phyloP scores from a whole-genome alignment of 1,140 invertebrate genomes.

The Ceratosolen solmsi region DNA sequence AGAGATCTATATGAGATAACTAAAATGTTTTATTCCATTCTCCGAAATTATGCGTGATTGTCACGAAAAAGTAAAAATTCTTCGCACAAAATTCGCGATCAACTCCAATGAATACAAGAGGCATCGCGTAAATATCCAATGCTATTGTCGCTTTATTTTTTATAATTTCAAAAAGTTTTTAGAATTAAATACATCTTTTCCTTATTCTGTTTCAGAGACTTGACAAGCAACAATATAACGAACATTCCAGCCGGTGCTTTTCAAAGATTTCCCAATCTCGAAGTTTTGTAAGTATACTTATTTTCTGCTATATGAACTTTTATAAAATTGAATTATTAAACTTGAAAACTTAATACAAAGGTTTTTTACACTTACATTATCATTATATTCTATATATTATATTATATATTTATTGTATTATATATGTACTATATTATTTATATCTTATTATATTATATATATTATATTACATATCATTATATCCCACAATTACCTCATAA shows the following conservation, averaged over 20 bases:
- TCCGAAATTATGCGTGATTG: background rate
- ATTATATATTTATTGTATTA: too few relatives aligned
- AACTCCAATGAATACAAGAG: background rate
- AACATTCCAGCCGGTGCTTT: constrained; percentile 78
- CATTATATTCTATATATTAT: too few relatives aligned
- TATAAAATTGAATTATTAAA: background rate
- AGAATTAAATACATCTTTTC: background rate
- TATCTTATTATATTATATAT: too few relatives aligned
- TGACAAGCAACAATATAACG: constrained; percentile 80
- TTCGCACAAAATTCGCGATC: background rate
- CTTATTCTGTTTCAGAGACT: constrained; percentile 76
- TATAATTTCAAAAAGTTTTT: background rate
- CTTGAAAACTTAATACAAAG: too few relatives aligned
- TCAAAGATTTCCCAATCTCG: constrained; percentile 76
- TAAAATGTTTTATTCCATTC: constrained; percentile 3
- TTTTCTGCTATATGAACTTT: background rate
- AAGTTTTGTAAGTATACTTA: constrained; percentile 79
- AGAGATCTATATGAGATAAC: background rate
- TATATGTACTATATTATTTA: too few relatives aligned
- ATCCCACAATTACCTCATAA: too few relatives aligned
- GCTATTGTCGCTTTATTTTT: background rate
- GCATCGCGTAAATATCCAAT: background rate
- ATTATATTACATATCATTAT: too few relatives aligned
- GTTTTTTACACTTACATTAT: too few relatives aligned
- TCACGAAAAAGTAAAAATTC: background rate